Evolutionary conservation across 2,888 invertebrate species (phyloP), one percentile per base, ranked within the genome.

Genomic region (Nomada fabriciana): DNA sequence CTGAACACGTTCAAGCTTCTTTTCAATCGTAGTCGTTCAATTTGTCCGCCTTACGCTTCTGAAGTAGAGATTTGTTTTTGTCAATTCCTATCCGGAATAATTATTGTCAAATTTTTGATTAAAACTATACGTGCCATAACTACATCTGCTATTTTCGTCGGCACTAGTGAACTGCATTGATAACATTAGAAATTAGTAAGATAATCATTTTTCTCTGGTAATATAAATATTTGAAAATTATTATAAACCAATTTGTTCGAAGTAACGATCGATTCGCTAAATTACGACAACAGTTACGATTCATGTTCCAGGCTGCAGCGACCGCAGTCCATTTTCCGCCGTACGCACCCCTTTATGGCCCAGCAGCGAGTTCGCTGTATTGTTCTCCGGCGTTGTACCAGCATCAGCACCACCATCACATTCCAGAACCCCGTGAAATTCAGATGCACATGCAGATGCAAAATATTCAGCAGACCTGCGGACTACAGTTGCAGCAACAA

Each of bases 401-500:
- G 53, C 93, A 93, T 61, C 92, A 92, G 71, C 92, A 92, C 69
- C 92, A 92, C 75, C 92, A 92, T 73, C 91, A 92, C 81, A 86
- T 93, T 47, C 91, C 91, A 36, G 93, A 93, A 50, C 90, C 91
- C 2, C 90, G 93, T 4, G 92, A 92, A 83, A 91, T 92, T 47
- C 93, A 93, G 65, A 93, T 93, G 91, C 94, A 93, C 72, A 92
- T 93, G 92, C 93, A 93, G 80, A 94, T 93, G 79, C 93, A 93
- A 87, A 93, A 91, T 76, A 92, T 92, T 43, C 91, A 92, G 60
- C 93, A 93, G 75, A 92, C 92, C 69, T 90, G 93, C 4, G 92
- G 90, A 60, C 86, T 92, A 23, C 92, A 92, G 71, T 88, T 91
- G 53, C 90, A 91, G 74, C 90, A 90, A 43, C 91, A 68, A 18